These are phyloP conservation scores for Lampris megalopsis DNA, from an alignment of 2,113 vertebrate genomes.

Conservation along the genomic window DNA sequence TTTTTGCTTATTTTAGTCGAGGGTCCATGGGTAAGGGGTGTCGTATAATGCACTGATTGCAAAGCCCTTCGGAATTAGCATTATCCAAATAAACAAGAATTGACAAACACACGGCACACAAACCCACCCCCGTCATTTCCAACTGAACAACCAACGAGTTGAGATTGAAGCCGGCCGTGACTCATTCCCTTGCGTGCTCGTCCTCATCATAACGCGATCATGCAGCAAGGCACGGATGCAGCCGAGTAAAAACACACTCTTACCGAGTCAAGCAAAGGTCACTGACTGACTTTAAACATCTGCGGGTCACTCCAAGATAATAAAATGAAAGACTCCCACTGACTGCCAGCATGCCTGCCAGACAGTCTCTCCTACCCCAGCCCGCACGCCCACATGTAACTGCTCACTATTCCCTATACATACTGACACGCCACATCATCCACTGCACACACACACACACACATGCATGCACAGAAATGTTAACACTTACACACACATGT, in stretches of 20 bases:
- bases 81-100: too few species aligned
- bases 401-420: background rate
- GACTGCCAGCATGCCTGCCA: background rate
- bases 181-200: too few species aligned
- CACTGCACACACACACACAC: background rate
- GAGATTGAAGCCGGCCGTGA: too few species aligned
- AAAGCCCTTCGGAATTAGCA: too few species aligned
- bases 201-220: background rate
- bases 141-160: too few species aligned
- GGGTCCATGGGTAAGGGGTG: too few species aligned
- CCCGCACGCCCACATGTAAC: background rate
- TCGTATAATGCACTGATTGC: too few species aligned
- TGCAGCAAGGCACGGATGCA: background rate
- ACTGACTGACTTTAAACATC: constrained; percentile 34
- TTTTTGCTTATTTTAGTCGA: too few species aligned
- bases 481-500: background rate
- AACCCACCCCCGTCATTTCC: too few species aligned
- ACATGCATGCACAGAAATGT: background rate
- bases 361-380: background rate
- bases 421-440: background rate
- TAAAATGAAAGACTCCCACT: constrained; percentile 25
- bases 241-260: background rate
- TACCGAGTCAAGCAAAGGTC: constrained; percentile 45
- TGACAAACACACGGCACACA: too few species aligned
- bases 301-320: constrained; percentile 35